Evolutionary conservation across 2,113 vertebrate genomes (phyloP).

Genomic region (Micromys minutus): DNA sequence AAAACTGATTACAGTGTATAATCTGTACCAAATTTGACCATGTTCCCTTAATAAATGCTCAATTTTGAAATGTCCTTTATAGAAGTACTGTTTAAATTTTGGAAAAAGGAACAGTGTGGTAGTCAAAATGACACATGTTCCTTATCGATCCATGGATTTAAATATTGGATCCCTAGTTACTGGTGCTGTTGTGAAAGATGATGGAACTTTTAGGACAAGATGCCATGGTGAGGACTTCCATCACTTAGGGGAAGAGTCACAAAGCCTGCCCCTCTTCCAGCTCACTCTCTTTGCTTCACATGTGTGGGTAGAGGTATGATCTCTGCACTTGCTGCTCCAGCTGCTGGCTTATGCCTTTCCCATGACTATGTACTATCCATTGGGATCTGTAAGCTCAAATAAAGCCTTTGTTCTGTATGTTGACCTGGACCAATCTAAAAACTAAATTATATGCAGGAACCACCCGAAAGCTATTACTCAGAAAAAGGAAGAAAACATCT

Average conservation of each 20-base stretch:
- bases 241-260: neutral
- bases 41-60: slow-evolving; percentile 51
- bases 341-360: too few relatives aligned
- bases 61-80: neutral
- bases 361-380: neutral
- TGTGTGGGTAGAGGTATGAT: neutral
- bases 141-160: neutral
- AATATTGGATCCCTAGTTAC: too few relatives aligned
- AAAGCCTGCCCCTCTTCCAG: neutral
- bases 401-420: neutral
- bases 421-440: neutral
- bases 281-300: neutral
- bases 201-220: neutral
- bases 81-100: slow-evolving; percentile 25
- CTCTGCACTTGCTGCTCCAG: neutral
- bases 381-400: neutral
- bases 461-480: neutral
- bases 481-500: neutral
- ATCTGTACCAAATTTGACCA: slow-evolving; percentile 24
- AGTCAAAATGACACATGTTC: neutral
- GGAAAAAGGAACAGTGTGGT: neutral
- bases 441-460: neutral
- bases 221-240: neutral
- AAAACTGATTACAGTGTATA: slow-evolving; percentile 52
- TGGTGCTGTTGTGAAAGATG: neutral